A percentile compares a stretch with the other conserved stretches of the same genome.
Conservation (phyloP, 2,113 vertebrate genomes). For the Vimba vimba region DNA sequence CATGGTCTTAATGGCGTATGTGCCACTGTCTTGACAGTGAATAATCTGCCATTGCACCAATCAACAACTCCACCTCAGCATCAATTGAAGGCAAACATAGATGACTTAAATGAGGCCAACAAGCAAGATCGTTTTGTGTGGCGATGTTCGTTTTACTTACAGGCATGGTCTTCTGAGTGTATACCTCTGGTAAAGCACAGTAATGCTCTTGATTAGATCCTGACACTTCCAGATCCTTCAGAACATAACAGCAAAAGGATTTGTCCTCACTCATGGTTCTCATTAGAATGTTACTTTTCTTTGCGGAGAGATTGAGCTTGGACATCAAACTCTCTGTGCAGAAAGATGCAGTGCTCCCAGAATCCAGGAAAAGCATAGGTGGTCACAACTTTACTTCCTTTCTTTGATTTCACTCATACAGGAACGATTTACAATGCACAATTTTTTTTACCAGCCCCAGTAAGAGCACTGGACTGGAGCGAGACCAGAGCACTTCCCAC, state of each 20-base stretch:
- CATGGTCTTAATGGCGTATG: too few species aligned
- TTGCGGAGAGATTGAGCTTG: background rate
- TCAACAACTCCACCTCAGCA: too few species aligned
- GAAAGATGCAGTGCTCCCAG: background rate
- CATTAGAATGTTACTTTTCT: conserved; percentile 3
- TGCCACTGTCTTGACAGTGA: too few species aligned
- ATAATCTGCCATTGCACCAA: too few species aligned
- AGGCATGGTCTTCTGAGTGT: too few species aligned
- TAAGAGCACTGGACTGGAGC: background rate
- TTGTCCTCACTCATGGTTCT: background rate
- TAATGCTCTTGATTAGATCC: background rate
- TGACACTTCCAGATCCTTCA: background rate
- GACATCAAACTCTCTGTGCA: background rate
- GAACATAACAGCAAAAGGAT: background rate
- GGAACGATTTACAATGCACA: background rate
- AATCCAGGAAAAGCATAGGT: background rate
- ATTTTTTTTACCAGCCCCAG: background rate
- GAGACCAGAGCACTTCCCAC: background rate
- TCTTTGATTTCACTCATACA: background rate
- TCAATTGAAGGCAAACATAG: too few species aligned
- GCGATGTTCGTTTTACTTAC: too few species aligned
- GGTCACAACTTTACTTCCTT: background rate
- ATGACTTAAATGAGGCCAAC: too few species aligned
- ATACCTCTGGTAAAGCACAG: background rate
- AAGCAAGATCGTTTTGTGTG: too few species aligned